These are phyloP conservation scores for Macrotus californicus DNA, from an alignment of 2,113 vertebrate genomes.

Conservation along the genomic window DNA sequence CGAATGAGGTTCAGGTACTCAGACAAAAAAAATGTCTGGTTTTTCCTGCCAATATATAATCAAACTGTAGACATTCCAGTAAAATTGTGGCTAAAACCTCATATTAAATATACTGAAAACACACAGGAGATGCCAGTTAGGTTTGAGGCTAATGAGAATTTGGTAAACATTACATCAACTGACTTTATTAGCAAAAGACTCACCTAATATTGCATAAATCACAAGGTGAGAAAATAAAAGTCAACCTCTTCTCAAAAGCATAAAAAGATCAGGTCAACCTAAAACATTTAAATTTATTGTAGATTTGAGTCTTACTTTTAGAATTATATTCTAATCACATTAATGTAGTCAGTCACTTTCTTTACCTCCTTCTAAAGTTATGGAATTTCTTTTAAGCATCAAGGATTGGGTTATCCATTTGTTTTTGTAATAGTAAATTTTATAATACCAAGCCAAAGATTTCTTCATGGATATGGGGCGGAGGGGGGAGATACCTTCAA, in stretches of 20 bases:
- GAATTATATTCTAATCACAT: not conserved
- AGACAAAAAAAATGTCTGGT: constrained; percentile 52
- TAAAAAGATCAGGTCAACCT: not conserved
- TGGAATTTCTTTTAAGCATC: not conserved
- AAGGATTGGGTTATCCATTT: not conserved
- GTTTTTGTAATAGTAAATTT: not conserved
- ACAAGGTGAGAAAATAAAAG: constrained; percentile 34
- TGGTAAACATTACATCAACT: constrained; percentile 55
- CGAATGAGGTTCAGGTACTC: constrained; percentile 12
- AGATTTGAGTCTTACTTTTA: not conserved
- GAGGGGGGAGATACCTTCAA: not conserved
- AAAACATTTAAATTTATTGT: constrained; percentile 20
- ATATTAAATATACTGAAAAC: constrained; percentile 37
- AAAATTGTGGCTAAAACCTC: constrained; percentile 39
- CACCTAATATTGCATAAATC: not conserved
- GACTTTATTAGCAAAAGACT: constrained; percentile 2
- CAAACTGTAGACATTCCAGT: constrained; percentile 40
- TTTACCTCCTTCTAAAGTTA: not conserved
- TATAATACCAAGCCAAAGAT: not conserved
- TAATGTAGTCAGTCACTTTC: not conserved
- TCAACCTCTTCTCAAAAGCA: constrained; percentile 15
- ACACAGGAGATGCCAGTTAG: constrained; percentile 14
- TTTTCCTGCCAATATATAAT: constrained; percentile 46
- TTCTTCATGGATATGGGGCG: not conserved
- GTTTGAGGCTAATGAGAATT: constrained; percentile 8